A percentile compares a stretch with the other conserved stretches of the same genome.
phyloP scores from a whole-genome alignment of 2,888 invertebrate species.

The Proisotoma minuta region DNA sequence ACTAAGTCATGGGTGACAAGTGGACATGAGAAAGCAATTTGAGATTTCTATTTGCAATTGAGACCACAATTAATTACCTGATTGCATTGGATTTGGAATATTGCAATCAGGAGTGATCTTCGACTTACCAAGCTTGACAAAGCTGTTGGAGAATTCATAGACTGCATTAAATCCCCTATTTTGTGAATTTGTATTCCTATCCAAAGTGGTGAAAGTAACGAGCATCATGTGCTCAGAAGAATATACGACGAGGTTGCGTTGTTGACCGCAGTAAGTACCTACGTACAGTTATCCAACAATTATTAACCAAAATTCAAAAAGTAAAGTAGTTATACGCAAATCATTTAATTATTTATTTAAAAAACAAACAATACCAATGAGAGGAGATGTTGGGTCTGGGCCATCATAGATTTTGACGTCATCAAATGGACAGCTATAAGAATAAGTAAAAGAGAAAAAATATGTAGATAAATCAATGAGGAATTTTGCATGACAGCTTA shows the following conservation, averaged over 20 bases:
- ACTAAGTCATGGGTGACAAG: not conserved
- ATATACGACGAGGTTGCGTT: conserved; percentile 90
- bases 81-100: no score
- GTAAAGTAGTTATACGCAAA: no score
- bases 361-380: no score
- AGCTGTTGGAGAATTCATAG: conserved; percentile 97
- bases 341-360: no score
- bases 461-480: not conserved
- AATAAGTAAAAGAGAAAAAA: conserved; percentile 32
- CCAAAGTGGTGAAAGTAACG: conserved; percentile 85
- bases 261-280: conserved; percentile 93
- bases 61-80: not conserved
- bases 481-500: no score
- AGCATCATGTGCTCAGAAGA: conserved; percentile 63
- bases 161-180: conserved; percentile 98
- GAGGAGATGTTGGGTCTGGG: conserved; percentile 75
- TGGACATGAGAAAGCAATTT: not conserved
- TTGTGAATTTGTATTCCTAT: conserved; percentile 87
- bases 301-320: no score
- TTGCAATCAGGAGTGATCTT: not conserved
- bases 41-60: not conserved
- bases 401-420: conserved; percentile 97
- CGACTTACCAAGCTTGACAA: conserved; percentile 89
- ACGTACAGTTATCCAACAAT: no score
- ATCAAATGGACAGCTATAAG: conserved; percentile 91